Conservation (phyloP, 2,888 invertebrate species). For the Meteorus cinctellus region DNA sequence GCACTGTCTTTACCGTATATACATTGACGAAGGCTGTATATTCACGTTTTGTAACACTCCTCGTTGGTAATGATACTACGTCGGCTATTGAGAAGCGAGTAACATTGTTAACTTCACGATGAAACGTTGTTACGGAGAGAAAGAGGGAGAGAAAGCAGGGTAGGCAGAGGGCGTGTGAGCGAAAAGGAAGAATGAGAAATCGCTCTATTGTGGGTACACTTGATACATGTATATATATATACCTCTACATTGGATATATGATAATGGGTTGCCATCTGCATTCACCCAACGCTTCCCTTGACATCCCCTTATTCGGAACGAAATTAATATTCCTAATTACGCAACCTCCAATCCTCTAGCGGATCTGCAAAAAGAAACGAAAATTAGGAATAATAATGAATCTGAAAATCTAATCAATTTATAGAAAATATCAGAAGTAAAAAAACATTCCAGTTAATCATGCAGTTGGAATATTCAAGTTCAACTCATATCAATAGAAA, state of each 20-base stretch:
- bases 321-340: conserved; percentile 72
- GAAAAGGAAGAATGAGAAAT: conserved; percentile 58
- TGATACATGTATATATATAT: conserved; percentile 42
- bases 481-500: too few relatives aligned
- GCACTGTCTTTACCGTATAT: too few relatives aligned
- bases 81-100: conserved; percentile 68
- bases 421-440: background rate
- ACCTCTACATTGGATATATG: conserved; percentile 57
- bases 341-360: conserved; percentile 27
- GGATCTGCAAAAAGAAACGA: conserved; percentile 1
- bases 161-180: conserved; percentile 45
- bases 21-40: background rate
- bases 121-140: conserved; percentile 53
- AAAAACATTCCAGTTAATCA: background rate
- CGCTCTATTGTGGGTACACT: conserved; percentile 60
- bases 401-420: background rate
- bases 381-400: conserved; percentile 21
- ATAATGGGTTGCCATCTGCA: conserved; percentile 74
- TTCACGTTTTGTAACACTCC: conserved; percentile 63
- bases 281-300: conserved; percentile 63
- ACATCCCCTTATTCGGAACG: conserved; percentile 62
- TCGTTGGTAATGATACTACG: conserved; percentile 70
- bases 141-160: conserved; percentile 38
- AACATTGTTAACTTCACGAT: conserved; percentile 72
- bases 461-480: too few relatives aligned